Base-by-base conservation (phyloP, 2,888 invertebrate species). In the Stenodera caucasica region DNA sequence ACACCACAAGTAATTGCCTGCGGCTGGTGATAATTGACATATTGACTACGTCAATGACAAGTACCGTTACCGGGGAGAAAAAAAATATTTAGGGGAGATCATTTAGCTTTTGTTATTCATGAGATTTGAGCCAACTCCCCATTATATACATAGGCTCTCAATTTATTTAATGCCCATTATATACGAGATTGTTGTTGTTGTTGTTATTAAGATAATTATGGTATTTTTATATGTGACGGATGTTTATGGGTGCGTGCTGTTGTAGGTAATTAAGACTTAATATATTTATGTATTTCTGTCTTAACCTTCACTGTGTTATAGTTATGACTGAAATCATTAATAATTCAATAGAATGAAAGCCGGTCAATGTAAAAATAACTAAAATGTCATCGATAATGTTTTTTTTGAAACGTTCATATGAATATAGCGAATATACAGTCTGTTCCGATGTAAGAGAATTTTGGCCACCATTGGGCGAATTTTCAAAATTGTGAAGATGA, bases 31-130 rank as follows among this genome's bases (percentile, higher is more conserved):
- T 78, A 78, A 78, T 77, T 78, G 78, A 77, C 78, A 78, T 78
- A 77, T 77, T 77, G 77, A 75, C 75, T 74, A 72, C 70, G 77
- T 77, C 77, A 75, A 62, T 74, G 75, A 75, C 76, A 75, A 76
- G 76, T 70, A 64, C 51, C 58, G 21, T 58, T 21, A 21, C 7
- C 21, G 12, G 2, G 18, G 21, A 18, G 21, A 40, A 37, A 37
- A 37, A 14, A 37, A n/a, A n/a, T n/a, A n/a, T n/a, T n/a, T n/a
- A n/a, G 26, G 26, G 26, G 26, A 26, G 26, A 26, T 7, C 26
- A 26, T 26, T 26, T 26, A 5, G 26, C 26, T 26, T 26, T 26
- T 26, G 26, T 26, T 26, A 26, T 26, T 26, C 14, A n/a, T n/a
- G 4, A 33, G 26, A 26, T 26, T 26, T 26, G 5, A 26, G 26